Evolutionary conservation across 2,113 vertebrate genomes (phyloP), one percentile per base, ranked within the genome.

Genomic region (Hippocampus comes): DNA sequence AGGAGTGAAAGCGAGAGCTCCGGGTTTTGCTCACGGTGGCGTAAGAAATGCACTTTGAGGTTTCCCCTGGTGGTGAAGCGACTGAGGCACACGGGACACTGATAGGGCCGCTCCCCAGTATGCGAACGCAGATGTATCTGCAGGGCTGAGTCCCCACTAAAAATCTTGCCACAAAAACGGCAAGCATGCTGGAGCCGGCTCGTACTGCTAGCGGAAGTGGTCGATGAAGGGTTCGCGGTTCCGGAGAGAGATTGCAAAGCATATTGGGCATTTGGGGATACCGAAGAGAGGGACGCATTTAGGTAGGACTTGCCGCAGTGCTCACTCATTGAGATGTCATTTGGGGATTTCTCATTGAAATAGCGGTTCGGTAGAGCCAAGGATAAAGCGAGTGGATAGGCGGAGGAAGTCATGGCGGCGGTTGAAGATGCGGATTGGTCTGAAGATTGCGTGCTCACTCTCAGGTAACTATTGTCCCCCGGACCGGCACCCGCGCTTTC

Each of bases 101-200:
- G 95, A 82, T 96, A 97, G 25, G 95, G 96, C 20, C 95, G 90
- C 77, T 97, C 96, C 0, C 96, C 96, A 0, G 96, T 97, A 82
- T 97, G 96, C 10, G 96, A 97, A 27, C 96, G 93, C 49, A 97
- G 88, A 75, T 97, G 96, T 88, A 97, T 97, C 83, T 97, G 96
- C 57, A 97, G 88, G 30, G 94, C 94, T 15, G 95, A 97, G 75
- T 97, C 96, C 72, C 95, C 95, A 70, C 94, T 95, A 48, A 97
- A 95, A 5, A 92, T 90, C 83, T 97, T 97, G 18, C 94, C 95
- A 56, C 96, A 97, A 78, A 95, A 97, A 3, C 94, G 93, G 51
- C 96, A 97, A 18, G 91, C 92, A 78, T 97, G 95, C 66, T 91
- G 90, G 46, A 91, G 85, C 6, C 92, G 92, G 43, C 83, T 68